Percentiles rank a stretch among this genome's conserved stretches.
Evolutionary conservation across 2,888 invertebrate species (phyloP).

Genomic region (Nephrotoma appendiculata): DNA sequence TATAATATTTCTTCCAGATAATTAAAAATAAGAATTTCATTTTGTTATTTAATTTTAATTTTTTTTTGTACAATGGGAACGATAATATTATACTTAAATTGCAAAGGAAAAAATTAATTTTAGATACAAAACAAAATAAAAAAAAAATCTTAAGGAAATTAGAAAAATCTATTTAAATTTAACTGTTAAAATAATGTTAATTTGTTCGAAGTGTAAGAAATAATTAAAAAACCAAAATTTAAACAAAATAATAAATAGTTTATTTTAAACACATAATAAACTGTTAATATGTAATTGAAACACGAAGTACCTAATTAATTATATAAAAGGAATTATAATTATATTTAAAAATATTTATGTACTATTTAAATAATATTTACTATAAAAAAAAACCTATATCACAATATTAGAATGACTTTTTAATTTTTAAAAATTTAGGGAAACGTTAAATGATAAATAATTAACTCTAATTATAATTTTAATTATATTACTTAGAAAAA

Average conservation of each 20-base stretch:
- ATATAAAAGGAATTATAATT: background rate
- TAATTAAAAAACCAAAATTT: background rate
- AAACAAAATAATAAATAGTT: conserved; percentile 2
- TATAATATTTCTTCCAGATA: background rate
- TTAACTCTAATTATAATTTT: background rate
- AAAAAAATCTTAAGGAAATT: background rate
- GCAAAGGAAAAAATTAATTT: background rate
- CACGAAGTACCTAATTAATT: conserved; percentile 6
- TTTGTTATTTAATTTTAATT: background rate
- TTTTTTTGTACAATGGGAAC: background rate
- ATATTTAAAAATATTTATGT: conserved; percentile 5
- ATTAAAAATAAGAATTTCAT: background rate
- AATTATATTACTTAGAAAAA: background rate
- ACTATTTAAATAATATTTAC: conserved; percentile 5
- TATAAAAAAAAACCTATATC: background rate
- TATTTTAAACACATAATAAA: background rate
- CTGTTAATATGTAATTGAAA: conserved; percentile 4
- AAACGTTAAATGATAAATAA: conserved; percentile 1
- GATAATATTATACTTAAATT: background rate
- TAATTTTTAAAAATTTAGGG: conserved; percentile 4
- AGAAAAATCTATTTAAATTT: background rate
- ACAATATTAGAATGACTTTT: background rate
- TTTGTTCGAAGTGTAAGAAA: conserved; percentile 2
- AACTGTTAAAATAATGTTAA: conserved; percentile 3
- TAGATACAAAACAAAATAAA: background rate